phyloP scores from a whole-genome alignment of 2,888 invertebrate genomes.

The Parelbella ahira region DNA sequence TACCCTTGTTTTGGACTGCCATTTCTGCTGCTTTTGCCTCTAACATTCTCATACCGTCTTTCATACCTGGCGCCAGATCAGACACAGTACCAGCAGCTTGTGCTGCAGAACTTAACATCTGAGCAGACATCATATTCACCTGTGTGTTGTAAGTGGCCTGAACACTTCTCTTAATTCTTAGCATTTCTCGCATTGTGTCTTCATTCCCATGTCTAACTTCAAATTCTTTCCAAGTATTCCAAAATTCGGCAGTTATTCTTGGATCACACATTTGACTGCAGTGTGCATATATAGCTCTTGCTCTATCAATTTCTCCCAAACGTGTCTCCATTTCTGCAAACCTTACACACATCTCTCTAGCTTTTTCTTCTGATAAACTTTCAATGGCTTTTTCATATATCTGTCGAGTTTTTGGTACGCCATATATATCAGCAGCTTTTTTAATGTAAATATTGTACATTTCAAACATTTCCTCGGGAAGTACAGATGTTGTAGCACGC shows the following conservation, averaged over 20 bases:
- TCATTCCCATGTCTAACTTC: slow-evolving; percentile 99
- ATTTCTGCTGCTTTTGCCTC: slow-evolving; percentile 91
- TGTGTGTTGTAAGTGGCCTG: slow-evolving; percentile 99
- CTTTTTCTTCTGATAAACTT: slow-evolving; percentile 92
- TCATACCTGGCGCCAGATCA: slow-evolving; percentile 86
- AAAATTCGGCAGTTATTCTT: slow-evolving; percentile 95
- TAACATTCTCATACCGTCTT: slow-evolving; percentile 93
- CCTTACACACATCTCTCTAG: slow-evolving; percentile 96
- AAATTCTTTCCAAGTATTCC: slow-evolving; percentile 99
- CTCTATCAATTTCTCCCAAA: slow-evolving; percentile 98
- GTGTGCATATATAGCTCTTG: slow-evolving; percentile 97
- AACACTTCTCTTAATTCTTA: slow-evolving; percentile 97
- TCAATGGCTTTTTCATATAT: slow-evolving; percentile 99
- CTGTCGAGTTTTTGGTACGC: slow-evolving; percentile 96
- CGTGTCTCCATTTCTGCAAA: slow-evolving; percentile 99
- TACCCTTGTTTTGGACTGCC: slow-evolving; percentile 77
- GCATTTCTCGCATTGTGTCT: slow-evolving; percentile 99
- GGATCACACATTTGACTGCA: slow-evolving; percentile 99
- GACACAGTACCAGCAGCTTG: slow-evolving; percentile 84
- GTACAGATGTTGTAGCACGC: slow-evolving; percentile 94
- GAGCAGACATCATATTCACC: slow-evolving; percentile 99
- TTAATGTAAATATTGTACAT: slow-evolving; percentile 99
- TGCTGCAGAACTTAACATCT: slow-evolving; percentile 92
- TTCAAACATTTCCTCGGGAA: slow-evolving; percentile 96
- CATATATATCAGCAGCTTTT: slow-evolving; percentile 98